phyloP scores from a whole-genome alignment of 2,888 invertebrate species.

The Dichetophora obliterata region DNA sequence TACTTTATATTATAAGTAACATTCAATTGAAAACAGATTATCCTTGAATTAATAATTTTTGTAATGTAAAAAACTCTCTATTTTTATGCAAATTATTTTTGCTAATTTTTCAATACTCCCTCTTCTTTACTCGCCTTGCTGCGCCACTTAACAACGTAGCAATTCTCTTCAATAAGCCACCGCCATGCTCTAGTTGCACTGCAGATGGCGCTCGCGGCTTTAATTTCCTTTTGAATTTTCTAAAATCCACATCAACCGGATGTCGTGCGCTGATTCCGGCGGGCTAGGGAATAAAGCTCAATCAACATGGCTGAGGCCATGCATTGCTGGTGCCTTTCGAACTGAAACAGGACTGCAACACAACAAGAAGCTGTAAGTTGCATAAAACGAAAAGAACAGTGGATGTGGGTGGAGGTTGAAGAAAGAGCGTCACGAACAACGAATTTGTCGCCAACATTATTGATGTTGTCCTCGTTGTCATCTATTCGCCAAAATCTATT shows the following conservation, averaged over 20 bases:
- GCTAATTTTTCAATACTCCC: neutral
- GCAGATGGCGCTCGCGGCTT: constrained; percentile 31
- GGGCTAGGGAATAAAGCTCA: constrained; percentile 15
- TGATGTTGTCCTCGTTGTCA: constrained; percentile 6
- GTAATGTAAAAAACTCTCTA: too few relatives aligned
- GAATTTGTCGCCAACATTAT: constrained; percentile 26
- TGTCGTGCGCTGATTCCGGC: constrained; percentile 21
- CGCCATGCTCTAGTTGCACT: neutral
- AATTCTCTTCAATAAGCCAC: constrained; percentile 9
- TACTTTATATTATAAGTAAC: too few relatives aligned
- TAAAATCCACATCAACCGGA: constrained; percentile 29
- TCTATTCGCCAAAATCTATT: constrained; percentile 19
- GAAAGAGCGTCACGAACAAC: constrained; percentile 33
- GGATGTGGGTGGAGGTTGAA: neutral
- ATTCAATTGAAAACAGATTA: too few relatives aligned
- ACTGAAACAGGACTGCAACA: neutral
- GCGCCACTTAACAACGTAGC: neutral
- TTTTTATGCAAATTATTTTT: neutral
- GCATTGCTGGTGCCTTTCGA: neutral
- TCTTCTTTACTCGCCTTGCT: neutral
- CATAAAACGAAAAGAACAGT: neutral
- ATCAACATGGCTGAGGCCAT: constrained; percentile 12
- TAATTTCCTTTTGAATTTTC: constrained; percentile 34
- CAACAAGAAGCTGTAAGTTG: neutral
- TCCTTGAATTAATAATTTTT: too few relatives aligned